Evolutionary conservation across 2,113 vertebrate genomes (phyloP), one percentile per base, ranked within the genome.

Genomic region (Ceyx cyanopectus): DNA sequence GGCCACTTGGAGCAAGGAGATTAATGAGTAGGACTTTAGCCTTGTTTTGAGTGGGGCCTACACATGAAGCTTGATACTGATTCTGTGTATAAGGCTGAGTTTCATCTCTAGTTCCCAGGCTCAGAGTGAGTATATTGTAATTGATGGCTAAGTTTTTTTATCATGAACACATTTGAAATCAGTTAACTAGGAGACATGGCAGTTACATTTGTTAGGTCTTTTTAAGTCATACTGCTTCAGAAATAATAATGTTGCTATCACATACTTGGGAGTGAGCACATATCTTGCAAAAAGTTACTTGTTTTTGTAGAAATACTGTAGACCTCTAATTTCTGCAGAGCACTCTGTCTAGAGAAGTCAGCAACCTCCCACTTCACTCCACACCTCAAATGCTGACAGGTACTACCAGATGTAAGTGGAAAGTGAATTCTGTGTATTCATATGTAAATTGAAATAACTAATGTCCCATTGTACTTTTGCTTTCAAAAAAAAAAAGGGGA

Each of bases 361-460:
- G 51, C 48, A 69, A 53, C 48, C 32, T 68, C 34, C 21, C 16
- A 7, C 2, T 0, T 57, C 69, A 40, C 78, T 89, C 57, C 77
- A 84, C 51, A 61, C n/a, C 20, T 77, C 40, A 63, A 26, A 75
- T 43, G 54, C 66, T 92, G 73, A 60, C 80, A 90, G 75, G 67
- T 83, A 69, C 8, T 46, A 74, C 29, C 30, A 76, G 50, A 16
- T 74, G 34, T 43, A 93, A 89, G 41, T 23, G 61, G 50, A 94
- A 96, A 92, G 53, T 74, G 45, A 78, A 90, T 90, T 92, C 53
- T 58, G 27, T 8, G 29, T 53, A 92, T 82, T 93, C 62, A 50
- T 78, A 91, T 89, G 54, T 69, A 89, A 92, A 89, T 84, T 53
- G 32, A 69, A 78, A 50, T 40, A 82, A 82, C 37, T 72, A 23